Base-by-base conservation (phyloP, 2,888 invertebrate genomes). In the Meta bourneti region DNA sequence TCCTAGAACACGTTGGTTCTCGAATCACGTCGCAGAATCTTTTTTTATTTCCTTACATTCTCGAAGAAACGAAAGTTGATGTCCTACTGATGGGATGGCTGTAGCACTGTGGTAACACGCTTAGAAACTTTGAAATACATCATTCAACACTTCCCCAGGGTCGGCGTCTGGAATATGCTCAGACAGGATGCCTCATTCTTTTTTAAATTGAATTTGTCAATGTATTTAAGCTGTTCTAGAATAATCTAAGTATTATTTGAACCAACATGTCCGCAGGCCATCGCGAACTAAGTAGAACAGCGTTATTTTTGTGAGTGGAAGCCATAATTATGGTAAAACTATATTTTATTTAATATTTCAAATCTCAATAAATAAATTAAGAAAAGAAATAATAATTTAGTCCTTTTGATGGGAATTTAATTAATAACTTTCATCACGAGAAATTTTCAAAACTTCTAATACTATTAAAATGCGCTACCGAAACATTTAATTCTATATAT, bases 11-110 rank as follows among this genome's bases (percentile, higher is more conserved):
- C 19, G 19, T 48, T 75, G 54, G 48, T 78, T n/a, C 69, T 77
- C 34, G 19, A 77, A 49, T 77, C 85, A 77, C 77, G 77, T 77
- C 20, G 9, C 61, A 16, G 13, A 69, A 48, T 61, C 16, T 81
- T 49, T 77, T 77, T 49, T 51, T 49, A 51, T 51, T 51, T 51
- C 6, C 13, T 77, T 9, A 13, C 77, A n/a, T 1, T 49, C 20
- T 13, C 16, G 6, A n/a, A n/a, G 7, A 51, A 51, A 51, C 51
- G 49, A 49, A 49, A 77, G 11, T n/a, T 4, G 51, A 49, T 78
- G 48, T 51, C 51, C 51, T 1, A 16, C 19, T 61, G 48, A 70
- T 74, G 78, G 69, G 49, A 34, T 48, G 20, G 13, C 19, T n/a
- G 20, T 13, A 48, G n/a, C 69, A 11, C 16, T 6, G 2, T 79